A percentile compares a stretch with the other conserved stretches of the same genome.
These are phyloP conservation scores for Lagria hirta DNA, from an alignment of 2,888 invertebrate genomes.

Conservation along the genomic window DNA sequence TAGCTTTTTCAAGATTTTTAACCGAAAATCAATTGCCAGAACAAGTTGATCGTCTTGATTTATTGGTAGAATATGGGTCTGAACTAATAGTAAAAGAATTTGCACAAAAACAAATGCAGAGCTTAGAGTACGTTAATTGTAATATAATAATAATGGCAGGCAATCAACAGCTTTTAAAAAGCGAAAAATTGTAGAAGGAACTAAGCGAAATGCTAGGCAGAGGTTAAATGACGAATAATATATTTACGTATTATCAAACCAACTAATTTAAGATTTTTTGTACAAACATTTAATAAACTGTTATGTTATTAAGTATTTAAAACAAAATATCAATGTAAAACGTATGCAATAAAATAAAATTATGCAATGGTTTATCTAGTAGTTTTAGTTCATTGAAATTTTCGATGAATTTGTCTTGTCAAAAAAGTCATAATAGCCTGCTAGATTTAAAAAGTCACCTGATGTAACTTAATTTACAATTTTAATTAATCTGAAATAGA, in stretches of 20 bases:
- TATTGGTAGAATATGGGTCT: constrained; percentile 53
- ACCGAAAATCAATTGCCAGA: constrained; percentile 74
- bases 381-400: no score
- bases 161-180: constrained; percentile 64
- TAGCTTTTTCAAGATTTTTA: constrained; percentile 43
- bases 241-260: neutral
- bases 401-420: no score
- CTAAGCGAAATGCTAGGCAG: constrained; percentile 65
- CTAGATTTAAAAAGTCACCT: no score
- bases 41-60: constrained; percentile 40
- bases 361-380: no score
- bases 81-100: constrained; percentile 59
- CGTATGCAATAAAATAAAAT: no score
- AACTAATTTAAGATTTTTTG: neutral
- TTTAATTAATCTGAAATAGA: no score
- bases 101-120: constrained; percentile 63
- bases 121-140: constrained; percentile 57
- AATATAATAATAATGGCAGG: constrained; percentile 45
- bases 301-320: no score
- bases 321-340: no score
- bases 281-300: constrained; percentile 1
- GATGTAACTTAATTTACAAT: no score
- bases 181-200: constrained; percentile 61
- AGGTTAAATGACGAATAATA: constrained; percentile 64
- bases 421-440: no score